Evolutionary conservation across 2,888 invertebrate genomes (phyloP), one percentile per base, ranked within the genome.

Genomic region (Brachycybe producta): DNA sequence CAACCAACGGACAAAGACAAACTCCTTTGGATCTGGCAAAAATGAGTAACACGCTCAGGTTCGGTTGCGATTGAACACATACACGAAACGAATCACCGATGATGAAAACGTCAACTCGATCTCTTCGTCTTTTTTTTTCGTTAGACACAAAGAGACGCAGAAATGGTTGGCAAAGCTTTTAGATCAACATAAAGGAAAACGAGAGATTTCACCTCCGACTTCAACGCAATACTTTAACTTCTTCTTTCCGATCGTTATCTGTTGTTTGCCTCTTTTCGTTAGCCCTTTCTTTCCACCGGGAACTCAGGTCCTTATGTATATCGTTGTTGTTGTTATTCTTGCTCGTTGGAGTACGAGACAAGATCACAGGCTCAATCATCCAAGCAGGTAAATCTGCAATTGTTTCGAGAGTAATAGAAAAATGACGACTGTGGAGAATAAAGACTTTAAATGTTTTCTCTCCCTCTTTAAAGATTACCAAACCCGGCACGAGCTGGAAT

Each of bases 401-500:
- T n/a, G 11, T 32, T 11, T 32, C 11, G 32, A 11, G n/a, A 32
- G 11, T 32, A n/a, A 11, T 11, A 11, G 7, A 11, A n/a, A 38
- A 38, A 17, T 38, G 7, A 15, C 15, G 13, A 38, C 17, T 7
- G 7, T 15, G 7, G 15, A 38, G 15, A 13, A 38, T 17, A 8
- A n/a, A 8, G 7, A n/a, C 38, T 38, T 15, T 7, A 8, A 17
- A 11, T 11, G 7, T 38, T 17, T 38, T 8, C 8, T 11, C 15
- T 38, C 17, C 17, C 17, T 38, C 13, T 43, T 43, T n/a, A 19
- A 13, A 46, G 46, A 11, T 48, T 38, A 40, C 39, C 48, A n/a
- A 48, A 48, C 30, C 48, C 48, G n/a, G 48, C 48, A 27, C 5
- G 48, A 23, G 48, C 48, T 13, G 48, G 48, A 27, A 24, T 48